Conservation (phyloP, 2,113 vertebrate species). For the Eptatretus burgeri region DNA sequence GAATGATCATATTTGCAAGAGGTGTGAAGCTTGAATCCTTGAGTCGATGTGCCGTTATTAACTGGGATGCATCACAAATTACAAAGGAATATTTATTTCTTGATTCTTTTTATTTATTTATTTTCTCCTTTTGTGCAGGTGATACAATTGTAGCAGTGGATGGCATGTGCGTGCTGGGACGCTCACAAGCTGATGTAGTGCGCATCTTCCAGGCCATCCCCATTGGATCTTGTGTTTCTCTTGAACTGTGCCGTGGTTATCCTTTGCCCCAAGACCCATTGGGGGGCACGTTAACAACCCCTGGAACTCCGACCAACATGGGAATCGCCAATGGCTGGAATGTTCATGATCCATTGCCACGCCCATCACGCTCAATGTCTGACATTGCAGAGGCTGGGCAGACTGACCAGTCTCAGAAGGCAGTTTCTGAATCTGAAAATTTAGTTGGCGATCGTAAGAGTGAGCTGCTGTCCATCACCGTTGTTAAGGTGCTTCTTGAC, state of each 20-base stretch:
- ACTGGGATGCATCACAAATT: too few species aligned
- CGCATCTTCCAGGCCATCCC: constrained; percentile 90
- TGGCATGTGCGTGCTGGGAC: constrained; percentile 53
- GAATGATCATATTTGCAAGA: too few species aligned
- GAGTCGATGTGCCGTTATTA: too few species aligned
- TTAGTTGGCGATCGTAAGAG: constrained; percentile 41
- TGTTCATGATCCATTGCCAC: constrained; percentile 20
- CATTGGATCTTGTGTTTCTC: constrained; percentile 61
- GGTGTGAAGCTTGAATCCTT: too few species aligned
- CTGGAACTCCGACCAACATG: constrained; percentile 26
- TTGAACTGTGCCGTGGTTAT: constrained; percentile 82
- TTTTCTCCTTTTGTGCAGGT: not conserved
- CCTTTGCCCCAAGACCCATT: constrained; percentile 52
- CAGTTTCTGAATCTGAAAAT: constrained; percentile 23
- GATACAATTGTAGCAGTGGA: constrained; percentile 21
- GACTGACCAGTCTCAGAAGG: constrained; percentile 25
- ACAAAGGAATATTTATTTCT: too few species aligned
- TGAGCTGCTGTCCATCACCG: constrained; percentile 48
- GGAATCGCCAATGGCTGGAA: constrained; percentile 25
- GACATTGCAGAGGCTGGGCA: constrained; percentile 21
- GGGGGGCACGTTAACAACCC: constrained; percentile 10
- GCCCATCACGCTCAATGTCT: constrained; percentile 20
- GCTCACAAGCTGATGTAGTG: constrained; percentile 88
- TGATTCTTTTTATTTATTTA: too few species aligned
- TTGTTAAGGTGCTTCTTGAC: constrained; percentile 73